These are phyloP conservation scores for Danio tinwini DNA, from an alignment of 2,797 vertebrate genomes.

Conservation along the genomic window DNA sequence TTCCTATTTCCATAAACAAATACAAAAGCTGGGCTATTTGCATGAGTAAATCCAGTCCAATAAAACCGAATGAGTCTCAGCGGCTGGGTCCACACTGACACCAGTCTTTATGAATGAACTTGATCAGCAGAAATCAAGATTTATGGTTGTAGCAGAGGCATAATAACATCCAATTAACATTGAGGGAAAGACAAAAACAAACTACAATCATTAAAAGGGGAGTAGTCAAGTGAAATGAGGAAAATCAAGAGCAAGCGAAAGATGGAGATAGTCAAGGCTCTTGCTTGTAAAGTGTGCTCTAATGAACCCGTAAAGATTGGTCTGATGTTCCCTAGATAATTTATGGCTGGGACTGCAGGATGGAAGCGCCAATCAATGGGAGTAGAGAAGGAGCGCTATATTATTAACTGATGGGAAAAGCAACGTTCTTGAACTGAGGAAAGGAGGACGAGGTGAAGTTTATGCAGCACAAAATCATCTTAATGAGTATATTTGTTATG, in stretches of 20 bases:
- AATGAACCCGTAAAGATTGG: conserved; percentile 41
- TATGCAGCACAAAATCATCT: conserved; percentile 6
- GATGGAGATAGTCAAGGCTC: conserved; percentile 10
- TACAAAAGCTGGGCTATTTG: conserved; percentile 19
- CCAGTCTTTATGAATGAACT: background rate
- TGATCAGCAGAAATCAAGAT: conserved; percentile 37
- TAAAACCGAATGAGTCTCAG: conserved; percentile 3
- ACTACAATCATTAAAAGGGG: conserved; percentile 36
- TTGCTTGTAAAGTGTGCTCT: conserved; percentile 34
- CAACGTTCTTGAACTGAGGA: background rate
- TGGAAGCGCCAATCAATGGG: conserved; percentile 53
- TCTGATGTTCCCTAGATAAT: conserved; percentile 42
- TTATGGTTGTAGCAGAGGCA: conserved; percentile 58
- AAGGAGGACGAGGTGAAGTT: background rate
- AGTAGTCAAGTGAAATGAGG: conserved; percentile 1
- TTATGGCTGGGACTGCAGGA: conserved; percentile 50
- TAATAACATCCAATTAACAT: conserved; percentile 59
- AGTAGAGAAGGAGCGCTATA: conserved; percentile 46
- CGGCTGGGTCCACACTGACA: background rate
- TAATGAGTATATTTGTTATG: background rate
- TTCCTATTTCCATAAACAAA: conserved; percentile 22
- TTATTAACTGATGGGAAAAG: conserved; percentile 37
- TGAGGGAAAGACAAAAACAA: conserved; percentile 45
- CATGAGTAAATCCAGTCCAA: background rate
- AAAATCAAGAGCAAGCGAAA: conserved; percentile 29